A percentile compares a stretch with the other conserved stretches of the same genome.
Conservation (phyloP, 2,888 invertebrate genomes). For the Smittia sp. region DNA sequence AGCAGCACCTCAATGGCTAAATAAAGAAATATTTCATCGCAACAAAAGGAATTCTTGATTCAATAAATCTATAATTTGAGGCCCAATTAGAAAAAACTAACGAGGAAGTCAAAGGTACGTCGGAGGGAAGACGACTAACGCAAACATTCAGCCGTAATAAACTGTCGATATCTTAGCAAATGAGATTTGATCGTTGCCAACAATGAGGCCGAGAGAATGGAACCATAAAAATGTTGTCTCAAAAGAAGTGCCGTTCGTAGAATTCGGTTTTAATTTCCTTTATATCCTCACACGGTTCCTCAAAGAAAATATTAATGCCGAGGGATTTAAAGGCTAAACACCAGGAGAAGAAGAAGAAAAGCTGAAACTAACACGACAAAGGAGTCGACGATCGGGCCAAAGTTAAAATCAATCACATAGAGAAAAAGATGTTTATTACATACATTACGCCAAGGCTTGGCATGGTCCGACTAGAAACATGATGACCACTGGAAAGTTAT, state of each 20-base stretch:
- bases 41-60: no score
- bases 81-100: conserved; percentile 1
- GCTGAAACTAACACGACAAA: not conserved
- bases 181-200: not conserved
- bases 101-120: not conserved
- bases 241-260: conserved; percentile 32
- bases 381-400: not conserved
- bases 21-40: not conserved
- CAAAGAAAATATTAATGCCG: not conserved
- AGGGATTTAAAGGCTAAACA: conserved; percentile 15
- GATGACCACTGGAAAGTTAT: no score
- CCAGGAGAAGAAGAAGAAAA: not conserved
- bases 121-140: not conserved
- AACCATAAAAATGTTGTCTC: conserved; percentile 20
- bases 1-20: not conserved
- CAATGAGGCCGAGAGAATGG: not conserved
- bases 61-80: conserved; percentile 8
- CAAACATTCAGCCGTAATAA: not conserved
- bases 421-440: conserved; percentile 15
- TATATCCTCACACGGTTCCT: conserved; percentile 24
- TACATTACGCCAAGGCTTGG: not conserved
- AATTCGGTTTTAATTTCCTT: conserved; percentile 35
- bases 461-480: not conserved
- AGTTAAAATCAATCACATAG: not conserved
- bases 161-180: not conserved